Conservation (phyloP, 1,140 invertebrate species). For the Neodiprion lecontei region DNA sequence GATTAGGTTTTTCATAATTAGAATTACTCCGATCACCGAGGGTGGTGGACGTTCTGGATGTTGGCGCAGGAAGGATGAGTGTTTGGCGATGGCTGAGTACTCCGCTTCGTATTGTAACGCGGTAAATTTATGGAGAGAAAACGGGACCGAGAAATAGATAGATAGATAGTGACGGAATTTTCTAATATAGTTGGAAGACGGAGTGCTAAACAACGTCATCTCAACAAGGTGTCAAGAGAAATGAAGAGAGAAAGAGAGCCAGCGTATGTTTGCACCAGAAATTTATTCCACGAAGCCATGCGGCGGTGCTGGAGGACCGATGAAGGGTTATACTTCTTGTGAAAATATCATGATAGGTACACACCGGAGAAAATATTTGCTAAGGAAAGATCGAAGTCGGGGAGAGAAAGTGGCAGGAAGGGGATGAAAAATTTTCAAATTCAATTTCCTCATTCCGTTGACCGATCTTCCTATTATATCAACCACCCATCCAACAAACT, state of each 20-base stretch:
- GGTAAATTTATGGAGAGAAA: neutral
- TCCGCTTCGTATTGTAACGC: neutral
- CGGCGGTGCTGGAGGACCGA: neutral
- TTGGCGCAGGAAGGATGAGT: neutral
- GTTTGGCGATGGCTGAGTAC: neutral
- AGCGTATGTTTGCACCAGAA: neutral
- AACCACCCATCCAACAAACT: neutral
- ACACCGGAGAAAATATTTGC: slow-evolving; percentile 2
- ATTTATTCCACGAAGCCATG: neutral
- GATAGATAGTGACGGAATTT: neutral
- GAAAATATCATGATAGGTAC: neutral
- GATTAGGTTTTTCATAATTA: slow-evolving; percentile 46
- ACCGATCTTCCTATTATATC: neutral
- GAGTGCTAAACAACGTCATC: neutral
- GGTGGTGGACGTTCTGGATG: neutral
- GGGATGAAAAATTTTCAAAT: neutral
- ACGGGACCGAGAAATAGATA: neutral
- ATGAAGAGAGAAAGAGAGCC: neutral
- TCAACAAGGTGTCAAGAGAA: neutral
- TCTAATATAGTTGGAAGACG: neutral
- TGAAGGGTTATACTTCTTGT: neutral
- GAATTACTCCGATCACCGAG: slow-evolving; percentile 33
- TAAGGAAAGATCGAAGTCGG: neutral
- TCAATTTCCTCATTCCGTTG: neutral
- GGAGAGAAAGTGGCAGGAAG: neutral